Evolutionary conservation across 92 coral and sea anemone species (phyloP).

Genomic region (Zoanthus gigantus): DNA sequence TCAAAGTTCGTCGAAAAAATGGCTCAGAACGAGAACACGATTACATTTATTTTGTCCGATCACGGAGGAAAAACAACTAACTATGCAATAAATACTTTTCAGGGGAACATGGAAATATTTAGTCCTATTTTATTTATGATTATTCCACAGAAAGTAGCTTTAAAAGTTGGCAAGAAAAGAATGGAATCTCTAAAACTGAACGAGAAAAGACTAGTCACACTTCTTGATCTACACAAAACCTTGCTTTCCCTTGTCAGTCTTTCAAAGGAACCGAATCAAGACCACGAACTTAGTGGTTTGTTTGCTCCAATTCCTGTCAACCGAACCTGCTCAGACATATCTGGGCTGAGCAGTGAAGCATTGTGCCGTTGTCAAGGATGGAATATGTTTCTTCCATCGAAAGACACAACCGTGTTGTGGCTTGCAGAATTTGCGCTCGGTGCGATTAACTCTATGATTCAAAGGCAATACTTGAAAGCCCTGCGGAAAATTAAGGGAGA

Average conservation of each 20-base stretch:
- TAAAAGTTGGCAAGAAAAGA: conserved; percentile 71
- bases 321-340: conserved; percentile 90
- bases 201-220: conserved; percentile 80
- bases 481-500: conserved; percentile 15
- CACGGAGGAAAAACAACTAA: conserved; percentile 91
- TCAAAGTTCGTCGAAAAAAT: conserved; percentile 70
- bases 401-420: conserved; percentile 73
- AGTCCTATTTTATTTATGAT: conserved; percentile 92
- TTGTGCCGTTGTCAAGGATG: conserved; percentile 91
- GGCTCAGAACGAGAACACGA: conserved; percentile 74
- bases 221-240: conserved; percentile 74
- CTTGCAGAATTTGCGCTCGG: conserved; percentile 93
- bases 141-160: conserved; percentile 84
- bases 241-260: conserved; percentile 60
- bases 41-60: conserved; percentile 87
- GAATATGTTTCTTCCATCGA: conserved; percentile 71
- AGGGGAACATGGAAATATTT: conserved; percentile 86
- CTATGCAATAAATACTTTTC: conserved; percentile 76
- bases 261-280: conserved; percentile 2
- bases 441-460: conserved; percentile 81
- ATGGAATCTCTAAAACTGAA: conserved; percentile 74
- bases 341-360: conserved; percentile 77
- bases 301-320: conserved; percentile 77
- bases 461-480: conserved; percentile 68
- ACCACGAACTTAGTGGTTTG: conserved; percentile 66